These are phyloP conservation scores for Uloborus diversus DNA, from an alignment of 1,140 invertebrate species.

Conservation along the genomic window DNA sequence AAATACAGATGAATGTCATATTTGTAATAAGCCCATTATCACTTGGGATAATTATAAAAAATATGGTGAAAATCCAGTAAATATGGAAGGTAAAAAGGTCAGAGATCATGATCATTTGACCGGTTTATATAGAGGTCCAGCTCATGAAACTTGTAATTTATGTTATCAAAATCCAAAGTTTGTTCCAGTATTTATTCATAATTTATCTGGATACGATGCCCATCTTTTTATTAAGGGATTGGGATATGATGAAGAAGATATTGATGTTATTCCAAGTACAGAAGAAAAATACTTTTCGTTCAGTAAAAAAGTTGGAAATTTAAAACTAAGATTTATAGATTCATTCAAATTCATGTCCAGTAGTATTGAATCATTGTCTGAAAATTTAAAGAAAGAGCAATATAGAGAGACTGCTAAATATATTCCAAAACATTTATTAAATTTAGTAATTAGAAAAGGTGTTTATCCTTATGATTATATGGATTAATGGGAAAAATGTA, in stretches of 20 bases:
- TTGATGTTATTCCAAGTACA: neutral
- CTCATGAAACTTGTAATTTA: neutral
- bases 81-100: neutral
- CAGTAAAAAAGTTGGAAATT: neutral
- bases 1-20: too few relatives aligned
- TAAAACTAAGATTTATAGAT: slow-evolving; percentile 14
- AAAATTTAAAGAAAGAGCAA: neutral
- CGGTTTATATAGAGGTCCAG: neutral
- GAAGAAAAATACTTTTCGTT: slow-evolving; percentile 7
- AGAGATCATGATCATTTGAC: neutral
- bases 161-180: neutral
- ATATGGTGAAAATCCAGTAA: too few relatives aligned
- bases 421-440: neutral
- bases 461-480: slow-evolving; percentile 8
- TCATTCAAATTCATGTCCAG: neutral
- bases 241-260: neutral
- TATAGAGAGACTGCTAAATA: neutral
- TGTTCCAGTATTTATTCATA: neutral
- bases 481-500: neutral
- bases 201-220: neutral
- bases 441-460: neutral
- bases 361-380: neutral
- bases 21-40: too few relatives aligned
- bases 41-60: too few relatives aligned
- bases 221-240: neutral